phyloP scores from a whole-genome alignment of 2,113 vertebrate genomes.

The Otocyon megalotis region DNA sequence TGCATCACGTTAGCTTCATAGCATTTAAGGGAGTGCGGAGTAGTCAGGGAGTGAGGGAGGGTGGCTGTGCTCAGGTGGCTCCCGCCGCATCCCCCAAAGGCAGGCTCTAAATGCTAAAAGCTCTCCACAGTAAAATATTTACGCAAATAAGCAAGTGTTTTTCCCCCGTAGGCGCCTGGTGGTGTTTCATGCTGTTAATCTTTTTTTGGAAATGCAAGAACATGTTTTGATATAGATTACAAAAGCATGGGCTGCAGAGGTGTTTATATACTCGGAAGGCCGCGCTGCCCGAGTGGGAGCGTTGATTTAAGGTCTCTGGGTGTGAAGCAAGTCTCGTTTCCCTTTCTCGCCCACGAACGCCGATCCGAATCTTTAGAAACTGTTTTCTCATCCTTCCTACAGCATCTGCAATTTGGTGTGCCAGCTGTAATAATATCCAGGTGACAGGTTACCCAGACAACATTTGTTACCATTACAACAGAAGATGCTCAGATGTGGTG shows the following conservation, averaged over 20 bases:
- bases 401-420: neutral
- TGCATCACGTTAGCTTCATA: neutral
- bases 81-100: neutral
- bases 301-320: constrained; percentile 76
- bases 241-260: constrained; percentile 70
- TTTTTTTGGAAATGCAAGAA: constrained; percentile 81
- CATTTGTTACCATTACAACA: neutral
- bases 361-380: neutral
- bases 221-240: constrained; percentile 82
- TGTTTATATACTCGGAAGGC: constrained; percentile 71
- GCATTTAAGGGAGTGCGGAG: neutral
- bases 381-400: constrained; percentile 48
- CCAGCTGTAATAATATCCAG: neutral
- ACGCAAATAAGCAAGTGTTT: constrained; percentile 80
- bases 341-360: neutral
- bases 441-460: neutral
- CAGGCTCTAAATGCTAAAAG: constrained; percentile 63
- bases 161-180: constrained; percentile 74
- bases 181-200: constrained; percentile 81
- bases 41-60: neutral
- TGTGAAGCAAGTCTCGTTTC: constrained; percentile 72
- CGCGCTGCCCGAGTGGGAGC: constrained; percentile 45
- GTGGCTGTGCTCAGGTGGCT: neutral
- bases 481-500: accelerated
- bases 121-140: constrained; percentile 80